Percentiles rank a stretch among this genome's conserved stretches.
Evolutionary conservation across 2,113 vertebrate species (phyloP).

Genomic region (Aythya baeri): DNA sequence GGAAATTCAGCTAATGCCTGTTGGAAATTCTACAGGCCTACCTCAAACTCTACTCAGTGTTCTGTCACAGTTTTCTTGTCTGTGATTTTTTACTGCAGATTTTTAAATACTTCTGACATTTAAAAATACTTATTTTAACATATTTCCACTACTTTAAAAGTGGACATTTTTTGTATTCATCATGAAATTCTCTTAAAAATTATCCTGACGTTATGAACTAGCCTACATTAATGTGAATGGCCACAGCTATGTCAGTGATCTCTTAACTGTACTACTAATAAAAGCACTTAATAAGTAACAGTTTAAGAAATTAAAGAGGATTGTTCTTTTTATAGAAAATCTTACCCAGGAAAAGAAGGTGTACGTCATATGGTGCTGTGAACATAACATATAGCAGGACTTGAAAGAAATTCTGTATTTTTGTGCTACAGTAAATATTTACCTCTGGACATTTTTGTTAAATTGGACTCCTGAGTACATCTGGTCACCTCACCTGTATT

Average conservation of each 20-base stretch:
- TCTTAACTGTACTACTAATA: neutral
- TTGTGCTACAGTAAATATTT: neutral
- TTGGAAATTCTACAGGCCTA: neutral
- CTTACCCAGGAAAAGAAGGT: neutral
- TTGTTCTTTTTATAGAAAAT: neutral
- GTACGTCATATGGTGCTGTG: neutral
- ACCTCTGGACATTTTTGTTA: neutral
- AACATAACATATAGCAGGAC: neutral
- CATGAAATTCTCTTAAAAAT: neutral
- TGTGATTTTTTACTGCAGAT: neutral
- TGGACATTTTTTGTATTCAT: neutral
- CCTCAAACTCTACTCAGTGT: neutral
- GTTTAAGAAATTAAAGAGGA: neutral
- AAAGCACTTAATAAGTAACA: neutral
- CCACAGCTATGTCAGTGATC: neutral
- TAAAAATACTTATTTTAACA: neutral
- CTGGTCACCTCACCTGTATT: neutral
- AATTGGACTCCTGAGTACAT: neutral
- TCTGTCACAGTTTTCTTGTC: neutral
- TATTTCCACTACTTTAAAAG: neutral
- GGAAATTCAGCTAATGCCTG: neutral
- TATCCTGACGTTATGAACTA: neutral
- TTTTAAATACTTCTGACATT: neutral
- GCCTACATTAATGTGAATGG: neutral
- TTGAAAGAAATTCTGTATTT: accelerated